Evolutionary conservation across 2,888 invertebrate genomes (phyloP).

Genomic region (Camponotus fellah): DNA sequence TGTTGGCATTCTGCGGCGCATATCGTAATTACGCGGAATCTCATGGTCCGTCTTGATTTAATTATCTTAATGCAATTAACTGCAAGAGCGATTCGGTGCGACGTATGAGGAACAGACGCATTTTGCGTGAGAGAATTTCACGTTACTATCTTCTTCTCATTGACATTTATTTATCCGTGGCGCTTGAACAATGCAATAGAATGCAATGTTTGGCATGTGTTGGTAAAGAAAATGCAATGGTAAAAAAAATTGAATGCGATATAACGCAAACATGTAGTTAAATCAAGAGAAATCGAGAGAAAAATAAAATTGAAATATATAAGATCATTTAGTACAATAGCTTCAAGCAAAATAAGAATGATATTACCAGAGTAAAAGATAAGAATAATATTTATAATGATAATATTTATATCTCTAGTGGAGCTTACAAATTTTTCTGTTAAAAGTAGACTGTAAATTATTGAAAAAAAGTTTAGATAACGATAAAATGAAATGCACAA

Average conservation of each 20-base stretch:
- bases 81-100: constrained; percentile 16
- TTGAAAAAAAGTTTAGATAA: not conserved
- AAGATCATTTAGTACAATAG: not conserved
- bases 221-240: not conserved
- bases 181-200: constrained; percentile 43
- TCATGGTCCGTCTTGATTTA: constrained; percentile 69
- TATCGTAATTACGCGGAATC: constrained; percentile 66
- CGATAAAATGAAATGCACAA: not conserved
- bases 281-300: not conserved
- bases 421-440: not conserved
- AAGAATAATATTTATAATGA: not conserved
- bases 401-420: not conserved
- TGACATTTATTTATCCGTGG: constrained; percentile 64
- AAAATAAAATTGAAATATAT: not conserved
- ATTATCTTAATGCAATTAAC: constrained; percentile 79
- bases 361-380: not conserved
- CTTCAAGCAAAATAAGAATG: not conserved
- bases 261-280: not conserved
- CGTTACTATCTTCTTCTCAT: constrained; percentile 31
- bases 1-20: constrained; percentile 57
- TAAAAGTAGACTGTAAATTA: not conserved
- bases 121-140: constrained; percentile 58
- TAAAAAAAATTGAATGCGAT: constrained; percentile 26
- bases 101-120: constrained; percentile 42
- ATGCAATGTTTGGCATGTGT: constrained; percentile 51